Percentiles rank a stretch among this genome's conserved stretches.
phyloP scores from a whole-genome alignment of 1,140 invertebrate species.

The Drosophila ohnishii region DNA sequence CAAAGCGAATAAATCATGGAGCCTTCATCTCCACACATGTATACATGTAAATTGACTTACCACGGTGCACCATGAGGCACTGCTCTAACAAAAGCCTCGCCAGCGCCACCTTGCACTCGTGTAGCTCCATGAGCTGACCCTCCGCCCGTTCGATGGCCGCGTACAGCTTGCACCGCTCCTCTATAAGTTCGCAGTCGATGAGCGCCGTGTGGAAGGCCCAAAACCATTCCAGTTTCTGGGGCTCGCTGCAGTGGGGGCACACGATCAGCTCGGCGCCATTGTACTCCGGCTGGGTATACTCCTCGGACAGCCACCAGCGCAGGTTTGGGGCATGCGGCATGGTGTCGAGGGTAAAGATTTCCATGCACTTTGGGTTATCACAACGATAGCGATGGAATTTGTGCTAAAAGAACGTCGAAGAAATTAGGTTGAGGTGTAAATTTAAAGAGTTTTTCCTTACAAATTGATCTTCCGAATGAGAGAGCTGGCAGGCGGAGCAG shows the following conservation, averaged over 20 bases:
- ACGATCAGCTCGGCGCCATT: slow-evolving; percentile 63
- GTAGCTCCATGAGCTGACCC: slow-evolving; percentile 59
- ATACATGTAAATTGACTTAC: slow-evolving; percentile 25
- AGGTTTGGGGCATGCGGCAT: slow-evolving; percentile 57
- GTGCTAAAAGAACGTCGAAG: slow-evolving; percentile 24
- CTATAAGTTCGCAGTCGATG: slow-evolving; percentile 62
- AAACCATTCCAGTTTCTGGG: slow-evolving; percentile 71
- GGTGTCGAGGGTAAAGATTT: slow-evolving; percentile 61
- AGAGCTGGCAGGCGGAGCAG: slow-evolving; percentile 57
- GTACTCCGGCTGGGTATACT: slow-evolving; percentile 59
- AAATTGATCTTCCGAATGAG: slow-evolving; percentile 62
- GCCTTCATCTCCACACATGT: neutral
- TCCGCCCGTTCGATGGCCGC: slow-evolving; percentile 64
- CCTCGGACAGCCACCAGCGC: slow-evolving; percentile 67
- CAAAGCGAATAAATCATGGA: slow-evolving; percentile 19
- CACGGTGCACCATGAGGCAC: slow-evolving; percentile 65
- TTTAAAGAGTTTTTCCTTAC: slow-evolving; percentile 28
- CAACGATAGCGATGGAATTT: slow-evolving; percentile 76
- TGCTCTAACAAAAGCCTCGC: slow-evolving; percentile 63
- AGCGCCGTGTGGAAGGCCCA: slow-evolving; percentile 63
- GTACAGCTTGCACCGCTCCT: slow-evolving; percentile 70
- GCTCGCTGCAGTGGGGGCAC: slow-evolving; percentile 55
- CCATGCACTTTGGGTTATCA: slow-evolving; percentile 73
- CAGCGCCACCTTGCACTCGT: slow-evolving; percentile 63
- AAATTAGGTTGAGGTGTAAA: too few relatives aligned